Evolutionary conservation across 2,113 vertebrate species (phyloP), one percentile per base, ranked within the genome.

Genomic region (Micronisus gabar): DNA sequence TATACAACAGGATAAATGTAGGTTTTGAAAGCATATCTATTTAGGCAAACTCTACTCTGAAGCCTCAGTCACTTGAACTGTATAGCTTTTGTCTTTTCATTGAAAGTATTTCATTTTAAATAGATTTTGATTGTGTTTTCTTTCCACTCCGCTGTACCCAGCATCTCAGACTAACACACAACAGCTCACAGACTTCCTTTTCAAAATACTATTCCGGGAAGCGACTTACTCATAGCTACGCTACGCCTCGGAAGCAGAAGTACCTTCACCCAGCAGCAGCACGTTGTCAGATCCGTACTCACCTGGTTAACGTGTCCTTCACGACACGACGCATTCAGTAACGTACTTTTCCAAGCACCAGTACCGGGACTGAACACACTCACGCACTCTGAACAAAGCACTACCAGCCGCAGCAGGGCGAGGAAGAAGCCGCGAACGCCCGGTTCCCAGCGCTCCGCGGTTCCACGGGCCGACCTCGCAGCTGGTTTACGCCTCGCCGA

Each of bases 331-430:
- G 10, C 8, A 3, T 34, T 26, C 55, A 17, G 7, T 14, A 45
- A 45, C 1, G 2, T 6, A 1, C 63, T 23, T 30, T 53, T 15
- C 71, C 34, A 5, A 9, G 12, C 10, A 22, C 21, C 29, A 18
- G 15, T 7, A 27, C 34, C 5, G 10, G 7, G 19, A 32, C 12
- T 4, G 26, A 41, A 25, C 61, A 40, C 41, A 34, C 1, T 30
- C n/a, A 26, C 9, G 5, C 26, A 2, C 32, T 22, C 16, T 1
- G 29, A 67, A n/a, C 17, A 41, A 41, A 40, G 15, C 4, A 8
- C 9, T 11, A 27, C n/a, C 0, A 0, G 11, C 4, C 0, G 1
- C 26, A 9, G 23, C 6, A 7, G 0, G 0, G 7, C 0, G 0
- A 36, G 11, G 5, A 22, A 12, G 61, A 41, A 72, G 26, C 9